A percentile compares a stretch with the other conserved stretches of the same genome.
Conservation (phyloP, 2,797 vertebrate genomes). For the Periparus ater region DNA sequence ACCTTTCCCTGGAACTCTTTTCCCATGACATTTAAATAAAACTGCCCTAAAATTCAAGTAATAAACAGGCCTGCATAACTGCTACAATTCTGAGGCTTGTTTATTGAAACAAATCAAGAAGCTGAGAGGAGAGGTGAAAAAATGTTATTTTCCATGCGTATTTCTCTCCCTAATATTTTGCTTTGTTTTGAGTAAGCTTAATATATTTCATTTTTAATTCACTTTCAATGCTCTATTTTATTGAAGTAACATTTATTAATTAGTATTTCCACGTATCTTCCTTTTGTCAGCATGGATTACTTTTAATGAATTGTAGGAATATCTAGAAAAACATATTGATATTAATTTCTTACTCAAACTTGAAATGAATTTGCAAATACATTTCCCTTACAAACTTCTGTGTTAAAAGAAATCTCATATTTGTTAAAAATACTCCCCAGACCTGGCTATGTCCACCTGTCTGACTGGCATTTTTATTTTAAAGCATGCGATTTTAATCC, state of each 20-base stretch:
- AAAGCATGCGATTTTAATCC: not conserved
- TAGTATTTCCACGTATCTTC: not conserved
- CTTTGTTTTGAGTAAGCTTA: not conserved
- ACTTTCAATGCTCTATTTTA: not conserved
- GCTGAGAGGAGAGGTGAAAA: not conserved
- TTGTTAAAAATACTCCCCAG: not conserved
- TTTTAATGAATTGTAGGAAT: not conserved
- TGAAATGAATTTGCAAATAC: not conserved
- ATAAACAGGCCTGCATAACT: not conserved
- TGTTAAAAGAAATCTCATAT: not conserved
- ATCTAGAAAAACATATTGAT: not conserved
- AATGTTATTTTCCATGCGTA: not conserved
- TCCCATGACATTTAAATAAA: not conserved
- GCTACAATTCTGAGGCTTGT: not conserved
- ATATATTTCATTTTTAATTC: not conserved
- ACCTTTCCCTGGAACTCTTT: not conserved
- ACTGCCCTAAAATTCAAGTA: not conserved
- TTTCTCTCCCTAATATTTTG: not conserved
- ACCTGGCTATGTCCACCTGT: not conserved
- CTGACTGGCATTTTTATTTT: slow-evolving; percentile 14
- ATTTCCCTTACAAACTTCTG: not conserved
- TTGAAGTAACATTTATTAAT: not conserved
- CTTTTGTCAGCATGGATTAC: not conserved
- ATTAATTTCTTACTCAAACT: not conserved
- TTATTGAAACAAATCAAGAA: not conserved